A percentile compares a stretch with the other conserved stretches of the same genome.
phyloP scores from a whole-genome alignment of 2,888 invertebrate species.

The Hanleya hanleyi region DNA sequence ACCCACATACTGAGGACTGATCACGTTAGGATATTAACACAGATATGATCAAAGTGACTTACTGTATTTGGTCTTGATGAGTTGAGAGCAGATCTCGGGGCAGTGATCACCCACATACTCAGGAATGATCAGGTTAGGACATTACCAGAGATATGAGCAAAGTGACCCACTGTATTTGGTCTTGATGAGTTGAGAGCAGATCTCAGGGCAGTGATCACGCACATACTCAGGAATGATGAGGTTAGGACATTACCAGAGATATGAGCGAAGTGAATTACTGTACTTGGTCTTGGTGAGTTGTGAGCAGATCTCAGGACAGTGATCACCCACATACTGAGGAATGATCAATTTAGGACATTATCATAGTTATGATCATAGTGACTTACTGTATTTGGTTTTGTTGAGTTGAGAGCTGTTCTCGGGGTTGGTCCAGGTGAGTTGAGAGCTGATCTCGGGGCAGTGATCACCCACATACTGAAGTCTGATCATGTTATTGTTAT shows the following conservation, averaged over 20 bases:
- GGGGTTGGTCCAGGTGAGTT: constrained; percentile 80
- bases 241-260: constrained; percentile 79
- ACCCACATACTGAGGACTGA: constrained; percentile 79
- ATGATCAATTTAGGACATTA: constrained; percentile 84
- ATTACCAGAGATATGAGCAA: constrained; percentile 82
- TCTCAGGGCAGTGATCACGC: constrained; percentile 78
- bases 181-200: constrained; percentile 81
- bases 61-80: constrained; percentile 78
- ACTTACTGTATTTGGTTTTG: constrained; percentile 77
- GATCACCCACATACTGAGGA: constrained; percentile 76
- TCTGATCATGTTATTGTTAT: constrained; percentile 81
- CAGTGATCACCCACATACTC: constrained; percentile 77
- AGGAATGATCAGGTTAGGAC: constrained; percentile 82
- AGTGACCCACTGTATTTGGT: constrained; percentile 80
- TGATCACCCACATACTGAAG: constrained; percentile 76
- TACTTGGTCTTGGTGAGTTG: constrained; percentile 79
- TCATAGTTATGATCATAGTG: constrained; percentile 77
- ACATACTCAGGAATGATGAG: constrained; percentile 76
- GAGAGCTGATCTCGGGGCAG: constrained; percentile 81
- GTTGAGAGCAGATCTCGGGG: constrained; percentile 80
- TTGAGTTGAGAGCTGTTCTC: constrained; percentile 80
- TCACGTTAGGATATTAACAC: constrained; percentile 82
- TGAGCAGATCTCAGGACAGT: constrained; percentile 81
- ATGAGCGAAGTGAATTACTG: constrained; percentile 74
- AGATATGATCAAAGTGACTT: constrained; percentile 77